Conservation (phyloP, 1,140 invertebrate genomes). For the Sinonovacula constricta region DNA sequence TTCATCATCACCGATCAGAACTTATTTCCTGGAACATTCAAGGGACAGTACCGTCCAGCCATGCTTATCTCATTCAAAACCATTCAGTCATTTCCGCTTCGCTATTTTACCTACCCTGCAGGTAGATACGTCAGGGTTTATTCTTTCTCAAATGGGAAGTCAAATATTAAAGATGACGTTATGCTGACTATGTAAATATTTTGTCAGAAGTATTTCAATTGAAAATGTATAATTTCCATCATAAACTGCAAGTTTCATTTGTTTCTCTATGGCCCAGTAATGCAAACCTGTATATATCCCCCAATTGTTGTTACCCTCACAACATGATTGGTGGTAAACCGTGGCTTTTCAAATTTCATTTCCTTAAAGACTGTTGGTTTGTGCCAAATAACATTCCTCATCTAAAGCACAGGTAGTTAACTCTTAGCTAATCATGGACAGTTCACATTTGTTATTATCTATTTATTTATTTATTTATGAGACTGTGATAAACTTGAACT, state of each 20-base stretch:
- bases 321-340: constrained; percentile 19
- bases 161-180: neutral
- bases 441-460: constrained; percentile 55
- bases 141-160: neutral
- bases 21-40: too few species aligned
- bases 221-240: too few species aligned
- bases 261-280: too few species aligned
- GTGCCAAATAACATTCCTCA: constrained; percentile 58
- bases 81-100: neutral
- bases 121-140: neutral
- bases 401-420: constrained; percentile 49
- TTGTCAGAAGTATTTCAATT: too few species aligned
- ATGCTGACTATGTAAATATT: neutral
- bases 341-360: constrained; percentile 23
- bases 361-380: constrained; percentile 47
- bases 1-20: too few species aligned
- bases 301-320: neutral
- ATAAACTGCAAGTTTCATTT: too few species aligned
- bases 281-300: too few species aligned
- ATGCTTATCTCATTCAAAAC: too few species aligned
- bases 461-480: constrained; percentile 59
- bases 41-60: too few species aligned
- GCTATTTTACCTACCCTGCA: neutral
- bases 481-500: constrained; percentile 51
- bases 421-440: constrained; percentile 52